Evolutionary conservation across 2,797 vertebrate genomes (phyloP).

Genomic region (Orientallactaga sibirica): DNA sequence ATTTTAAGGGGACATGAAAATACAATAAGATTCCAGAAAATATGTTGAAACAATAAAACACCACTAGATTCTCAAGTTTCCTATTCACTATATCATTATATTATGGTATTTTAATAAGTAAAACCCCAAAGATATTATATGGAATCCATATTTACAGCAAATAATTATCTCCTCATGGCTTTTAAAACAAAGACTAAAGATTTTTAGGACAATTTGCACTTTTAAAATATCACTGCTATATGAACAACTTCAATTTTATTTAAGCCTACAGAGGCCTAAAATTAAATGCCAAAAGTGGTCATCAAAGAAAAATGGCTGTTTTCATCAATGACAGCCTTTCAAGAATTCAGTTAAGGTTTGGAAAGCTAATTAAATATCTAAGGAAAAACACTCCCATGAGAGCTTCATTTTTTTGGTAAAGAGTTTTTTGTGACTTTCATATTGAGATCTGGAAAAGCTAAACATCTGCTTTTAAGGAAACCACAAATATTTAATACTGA

Average conservation of each 20-base stretch:
- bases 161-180: constrained; percentile 23
- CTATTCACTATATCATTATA: not conserved
- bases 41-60: not conserved
- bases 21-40: not conserved
- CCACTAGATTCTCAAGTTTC: not conserved
- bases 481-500: constrained; percentile 65
- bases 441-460: constrained; percentile 28
- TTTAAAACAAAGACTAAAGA: constrained; percentile 40
- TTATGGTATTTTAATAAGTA: not conserved
- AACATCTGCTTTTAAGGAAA: constrained; percentile 62
- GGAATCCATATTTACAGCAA: constrained; percentile 10
- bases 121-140: constrained; percentile 13
- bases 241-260: constrained; percentile 35
- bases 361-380: constrained; percentile 53
- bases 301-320: constrained; percentile 43
- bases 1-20: not conserved
- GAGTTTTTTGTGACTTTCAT: not conserved
- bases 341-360: constrained; percentile 56
- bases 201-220: constrained; percentile 41
- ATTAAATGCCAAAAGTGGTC: constrained; percentile 19
- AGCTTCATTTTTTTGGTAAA: not conserved
- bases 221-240: constrained; percentile 62
- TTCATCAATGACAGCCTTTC: constrained; percentile 32
- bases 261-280: not conserved
- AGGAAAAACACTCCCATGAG: constrained; percentile 46